Conservation (phyloP, 2,888 invertebrate species). For the Tetranychus piercei region DNA sequence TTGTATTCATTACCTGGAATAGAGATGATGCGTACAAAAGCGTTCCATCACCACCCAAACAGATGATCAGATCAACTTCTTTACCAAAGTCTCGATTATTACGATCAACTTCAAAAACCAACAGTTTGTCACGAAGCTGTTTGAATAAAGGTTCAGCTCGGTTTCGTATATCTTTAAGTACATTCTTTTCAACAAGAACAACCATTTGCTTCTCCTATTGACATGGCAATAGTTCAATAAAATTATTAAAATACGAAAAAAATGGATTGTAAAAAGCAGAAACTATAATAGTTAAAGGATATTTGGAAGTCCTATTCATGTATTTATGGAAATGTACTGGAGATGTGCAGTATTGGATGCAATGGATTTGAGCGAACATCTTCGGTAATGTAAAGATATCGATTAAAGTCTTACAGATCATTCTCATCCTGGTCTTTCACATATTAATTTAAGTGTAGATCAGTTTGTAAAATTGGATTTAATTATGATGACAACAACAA, state of each 20-base stretch:
- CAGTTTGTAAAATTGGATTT: too few species aligned
- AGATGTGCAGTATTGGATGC: too few species aligned
- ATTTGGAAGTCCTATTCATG: too few species aligned
- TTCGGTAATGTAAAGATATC: too few species aligned
- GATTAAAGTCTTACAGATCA: too few species aligned
- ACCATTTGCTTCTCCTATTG: constrained; percentile 77
- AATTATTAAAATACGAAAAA: background rate
- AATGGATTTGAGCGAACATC: too few species aligned
- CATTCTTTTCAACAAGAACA: constrained; percentile 78
- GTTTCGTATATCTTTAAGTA: constrained; percentile 61
- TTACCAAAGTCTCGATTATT: constrained; percentile 40
- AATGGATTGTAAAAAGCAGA: background rate
- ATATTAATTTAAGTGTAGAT: too few species aligned
- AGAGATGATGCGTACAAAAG: constrained; percentile 78
- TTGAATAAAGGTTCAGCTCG: constrained; percentile 54
- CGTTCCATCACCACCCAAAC: constrained; percentile 92
- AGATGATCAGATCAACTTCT: constrained; percentile 84
- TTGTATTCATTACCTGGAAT: constrained; percentile 44
- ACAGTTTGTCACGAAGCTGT: constrained; percentile 58
- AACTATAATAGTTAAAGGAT: too few species aligned
- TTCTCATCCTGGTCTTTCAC: too few species aligned
- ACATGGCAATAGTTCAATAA: constrained; percentile 62
- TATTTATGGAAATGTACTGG: too few species aligned
- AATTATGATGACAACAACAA: too few species aligned
- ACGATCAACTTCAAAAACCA: constrained; percentile 44